Base-by-base conservation (phyloP, 2,888 invertebrate species). In the Cheiracanthium punctorium region DNA sequence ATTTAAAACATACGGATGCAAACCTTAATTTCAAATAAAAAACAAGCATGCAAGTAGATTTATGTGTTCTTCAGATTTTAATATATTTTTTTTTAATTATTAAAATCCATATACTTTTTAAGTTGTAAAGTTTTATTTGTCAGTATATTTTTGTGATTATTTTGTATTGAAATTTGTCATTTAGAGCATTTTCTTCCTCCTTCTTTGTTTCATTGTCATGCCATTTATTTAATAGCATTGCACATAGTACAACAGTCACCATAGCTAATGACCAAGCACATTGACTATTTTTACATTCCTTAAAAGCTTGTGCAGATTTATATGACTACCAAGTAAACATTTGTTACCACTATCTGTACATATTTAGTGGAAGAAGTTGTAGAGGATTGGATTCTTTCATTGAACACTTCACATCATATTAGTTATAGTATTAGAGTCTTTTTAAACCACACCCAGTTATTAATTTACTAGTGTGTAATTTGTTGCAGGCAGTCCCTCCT, bases 241-340 rank as follows among this genome's bases (percentile, higher is more conserved):
- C 52, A 74, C 37, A 37, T 72, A 43, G 72, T 58, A 72, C 84
- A 74, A 79, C 28, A 43, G 65, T 33, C 52, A 79, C 70, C 58
- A 72, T 84, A 84, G 84, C 5, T 67, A 73, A 79, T 74, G 79
- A 84, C 79, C 79, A 79, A 84, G 84, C 84, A 84, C 84, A 79
- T 74, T 79, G 17, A 71, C 64, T 84, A 84, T 84, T 84, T 84
- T 84, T 84, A 84, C 84, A 84, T 84, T 84, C 84, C 84, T 64
- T 74, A 41, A 24, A 43, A 48, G n/a, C 48, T 32, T 30, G 58
- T 79, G 84, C 84, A 84, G 79, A 24, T 84, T 84, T 84, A 52
- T 84, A 84, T 74, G 41, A 74, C 33, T 43, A 74, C 69, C 24
- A 64, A 73, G 30, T 37, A 52, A 43, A 64, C 43, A 33, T 82